phyloP scores from a whole-genome alignment of 2,888 invertebrate species.

The Lasioglossum vierecki region DNA sequence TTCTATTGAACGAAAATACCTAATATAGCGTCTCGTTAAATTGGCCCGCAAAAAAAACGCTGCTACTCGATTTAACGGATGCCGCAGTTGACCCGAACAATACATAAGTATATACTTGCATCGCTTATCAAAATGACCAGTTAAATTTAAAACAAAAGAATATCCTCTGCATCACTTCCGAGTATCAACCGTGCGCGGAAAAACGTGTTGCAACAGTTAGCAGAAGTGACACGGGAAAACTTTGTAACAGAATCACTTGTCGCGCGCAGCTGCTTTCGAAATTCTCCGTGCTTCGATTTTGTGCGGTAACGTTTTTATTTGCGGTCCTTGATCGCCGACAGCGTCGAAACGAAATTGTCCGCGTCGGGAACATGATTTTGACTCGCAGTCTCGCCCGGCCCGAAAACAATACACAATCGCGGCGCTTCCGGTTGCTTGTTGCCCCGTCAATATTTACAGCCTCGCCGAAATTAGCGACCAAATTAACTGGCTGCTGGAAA shows the following conservation, averaged over 20 bases:
- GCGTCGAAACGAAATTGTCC: not conserved
- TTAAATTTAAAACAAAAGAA: not conserved
- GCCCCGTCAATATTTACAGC: slow-evolving; percentile 14
- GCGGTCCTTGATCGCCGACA: not conserved
- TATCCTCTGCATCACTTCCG: not conserved
- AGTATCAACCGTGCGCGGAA: too few species aligned
- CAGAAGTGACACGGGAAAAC: too few species aligned
- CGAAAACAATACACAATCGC: slow-evolving; percentile 11
- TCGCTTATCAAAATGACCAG: not conserved
- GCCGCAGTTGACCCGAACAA: not conserved
- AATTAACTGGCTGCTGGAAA: not conserved
- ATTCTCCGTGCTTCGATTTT: not conserved
- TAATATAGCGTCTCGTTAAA: not conserved
- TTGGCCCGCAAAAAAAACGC: not conserved
- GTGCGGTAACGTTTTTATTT: not conserved
- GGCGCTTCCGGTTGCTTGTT: not conserved
- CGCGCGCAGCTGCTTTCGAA: not conserved
- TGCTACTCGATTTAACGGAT: not conserved
- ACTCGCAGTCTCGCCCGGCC: not conserved
- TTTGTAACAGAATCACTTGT: too few species aligned
- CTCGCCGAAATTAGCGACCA: not conserved
- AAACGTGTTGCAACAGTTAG: too few species aligned
- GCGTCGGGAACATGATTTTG: not conserved
- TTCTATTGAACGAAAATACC: slow-evolving; percentile 6
- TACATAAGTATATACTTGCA: not conserved